Evolutionary conservation across 2,113 vertebrate species (phyloP), one percentile per base, ranked within the genome.

Genomic region (Megaceryle torquata): DNA sequence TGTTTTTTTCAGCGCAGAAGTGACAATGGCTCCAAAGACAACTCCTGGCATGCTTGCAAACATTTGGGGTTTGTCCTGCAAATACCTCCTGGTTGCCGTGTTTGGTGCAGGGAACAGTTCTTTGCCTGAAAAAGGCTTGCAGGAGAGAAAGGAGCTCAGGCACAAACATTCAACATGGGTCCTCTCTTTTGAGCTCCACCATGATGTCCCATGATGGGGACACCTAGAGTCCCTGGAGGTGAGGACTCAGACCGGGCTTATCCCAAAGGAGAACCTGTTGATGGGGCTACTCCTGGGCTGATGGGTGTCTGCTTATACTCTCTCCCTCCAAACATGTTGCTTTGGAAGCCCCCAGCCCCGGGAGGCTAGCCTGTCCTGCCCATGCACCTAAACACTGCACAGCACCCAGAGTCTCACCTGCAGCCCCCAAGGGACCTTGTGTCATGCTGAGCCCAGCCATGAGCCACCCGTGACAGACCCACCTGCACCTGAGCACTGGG

Each of bases 401-500:
- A 76, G 76, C 5, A 13, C 19, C 15, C 37, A 25, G 7, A 11
- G 21, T 21, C 31, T 86, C 19, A 2, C 46, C 35, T 1, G 0
- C 20, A 56, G 60, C 11, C n/a, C 15, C 33, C 3, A 0, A 43
- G 33, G 10, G 69, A 54, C 26, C 54, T 41, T 1, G 0, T 19
- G 12, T 31, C 60, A 51, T 0, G 1, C 15, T 77, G 35, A 89
- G 35, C 14, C 28, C 4, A 2, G 33, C 15, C 35, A 39, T 0
- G 0, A 77, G 22, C 64, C 4, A 2, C 57, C 6, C 1, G 0
- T 0, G 0, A 82, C 0, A 0, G 57, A 67, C 59, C 17, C 16
- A 60, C 10, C 33, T 35, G 20, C 15, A 28, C 2, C 6, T 2
- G 26, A 82, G 31, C 39, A 12, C 1, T 1, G 0, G 10, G 10